These are phyloP conservation scores for Pionites leucogaster DNA, from an alignment of 2,113 vertebrate genomes.

Conservation along the genomic window DNA sequence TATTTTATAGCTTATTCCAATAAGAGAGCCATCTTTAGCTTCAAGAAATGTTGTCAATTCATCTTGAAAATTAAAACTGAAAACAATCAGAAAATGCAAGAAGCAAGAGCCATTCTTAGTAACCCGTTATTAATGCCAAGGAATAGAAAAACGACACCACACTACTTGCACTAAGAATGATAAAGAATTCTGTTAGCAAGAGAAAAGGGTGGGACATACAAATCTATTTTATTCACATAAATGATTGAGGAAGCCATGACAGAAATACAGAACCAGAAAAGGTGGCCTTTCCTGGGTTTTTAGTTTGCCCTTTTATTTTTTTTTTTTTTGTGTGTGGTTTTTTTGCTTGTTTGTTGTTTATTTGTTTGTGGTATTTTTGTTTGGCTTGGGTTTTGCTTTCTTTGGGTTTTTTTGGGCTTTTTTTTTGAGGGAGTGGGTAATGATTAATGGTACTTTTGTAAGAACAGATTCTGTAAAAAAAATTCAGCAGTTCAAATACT, in stretches of 20 bases:
- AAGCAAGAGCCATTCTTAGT: background rate
- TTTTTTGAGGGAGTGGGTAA: background rate
- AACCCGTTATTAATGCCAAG: background rate
- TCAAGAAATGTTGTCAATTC: background rate
- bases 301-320: too few relatives aligned
- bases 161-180: background rate
- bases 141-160: background rate
- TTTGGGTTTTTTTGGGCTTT: too few relatives aligned
- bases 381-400: background rate
- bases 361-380: too few relatives aligned
- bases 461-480: background rate
- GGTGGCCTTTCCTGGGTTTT: too few relatives aligned
- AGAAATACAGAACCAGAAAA: background rate
- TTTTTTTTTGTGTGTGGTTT: too few relatives aligned
- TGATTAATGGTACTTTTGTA: background rate
- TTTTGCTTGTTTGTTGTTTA: too few relatives aligned
- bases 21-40: background rate
- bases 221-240: background rate
- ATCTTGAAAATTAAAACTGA: background rate
- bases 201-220: background rate
- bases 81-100: background rate
- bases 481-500: background rate
- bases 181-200: background rate
- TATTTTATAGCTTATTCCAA: background rate
- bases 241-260: background rate